Percentiles rank a stretch among this genome's conserved stretches.
phyloP scores from a whole-genome alignment of 2,888 invertebrate genomes.

The Caenorhabditis angaria region DNA sequence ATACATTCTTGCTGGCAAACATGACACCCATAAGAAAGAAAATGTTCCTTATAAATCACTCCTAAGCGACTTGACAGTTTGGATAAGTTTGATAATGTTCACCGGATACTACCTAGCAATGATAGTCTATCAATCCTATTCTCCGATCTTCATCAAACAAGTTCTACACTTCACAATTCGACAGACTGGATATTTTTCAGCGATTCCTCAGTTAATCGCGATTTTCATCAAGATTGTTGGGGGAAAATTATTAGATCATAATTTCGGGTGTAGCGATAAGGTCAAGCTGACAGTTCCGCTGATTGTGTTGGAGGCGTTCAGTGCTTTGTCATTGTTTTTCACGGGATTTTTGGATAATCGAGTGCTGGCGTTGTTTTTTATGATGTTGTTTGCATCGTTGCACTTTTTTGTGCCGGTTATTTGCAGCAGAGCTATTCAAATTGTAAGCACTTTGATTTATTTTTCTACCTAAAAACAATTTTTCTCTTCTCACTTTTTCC shows the following conservation, averaged over 20 bases:
- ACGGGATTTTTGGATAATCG: slow-evolving; percentile 49
- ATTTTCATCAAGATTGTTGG: slow-evolving; percentile 49
- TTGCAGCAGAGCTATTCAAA: slow-evolving; percentile 52
- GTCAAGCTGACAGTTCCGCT: slow-evolving; percentile 42
- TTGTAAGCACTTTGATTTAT: slow-evolving; percentile 30
- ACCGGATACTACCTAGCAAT: slow-evolving; percentile 51
- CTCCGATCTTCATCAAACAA: slow-evolving; percentile 54
- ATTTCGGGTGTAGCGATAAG: slow-evolving; percentile 37
- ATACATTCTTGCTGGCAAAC: slow-evolving; percentile 38
- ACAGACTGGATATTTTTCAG: slow-evolving; percentile 54
- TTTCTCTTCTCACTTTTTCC: neutral
- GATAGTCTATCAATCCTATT: slow-evolving; percentile 55
- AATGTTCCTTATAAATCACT: slow-evolving; percentile 29
- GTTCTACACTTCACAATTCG: slow-evolving; percentile 46
- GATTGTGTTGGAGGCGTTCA: slow-evolving; percentile 35
- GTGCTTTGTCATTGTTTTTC: slow-evolving; percentile 40
- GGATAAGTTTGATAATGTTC: slow-evolving; percentile 52
- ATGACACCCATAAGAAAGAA: slow-evolving; percentile 23
- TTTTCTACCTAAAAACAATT: neutral
- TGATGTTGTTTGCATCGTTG: slow-evolving; percentile 50
- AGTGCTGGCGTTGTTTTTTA: slow-evolving; percentile 33
- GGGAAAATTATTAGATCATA: slow-evolving; percentile 44
- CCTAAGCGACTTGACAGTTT: slow-evolving; percentile 39
- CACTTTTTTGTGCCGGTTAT: slow-evolving; percentile 54
- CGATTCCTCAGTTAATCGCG: slow-evolving; percentile 46